Base-by-base conservation (phyloP, 2,797 vertebrate species). In the Pelobates cultripes region DNA sequence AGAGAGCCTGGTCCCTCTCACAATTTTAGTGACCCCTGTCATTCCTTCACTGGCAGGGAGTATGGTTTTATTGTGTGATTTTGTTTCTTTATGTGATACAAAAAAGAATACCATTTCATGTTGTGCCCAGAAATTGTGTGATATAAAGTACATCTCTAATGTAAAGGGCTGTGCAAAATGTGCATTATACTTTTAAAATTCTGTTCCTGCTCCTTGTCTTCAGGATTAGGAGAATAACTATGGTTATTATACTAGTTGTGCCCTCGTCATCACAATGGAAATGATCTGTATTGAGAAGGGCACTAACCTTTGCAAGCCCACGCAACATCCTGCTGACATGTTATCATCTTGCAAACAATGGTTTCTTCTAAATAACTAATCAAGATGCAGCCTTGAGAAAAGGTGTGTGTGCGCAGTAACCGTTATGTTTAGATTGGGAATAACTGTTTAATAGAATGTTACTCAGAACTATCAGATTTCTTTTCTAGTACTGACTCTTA, bases 401-500 rank as follows among this genome's bases (percentile, higher is more conserved):
- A 64, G 17, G 61, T 64, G 44, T 53, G 44, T 43, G 3, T 51
- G 70, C 40, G 70, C 40, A 13, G n/a, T 53, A 71, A 47, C 3
- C 45, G 28, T 0, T 64, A 28, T 64, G n/a, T 14, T 40, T 64
- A 64, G n/a, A 40, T 7, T 64, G 61, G 13, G n/a, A 64, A 64
- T 64, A 28, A 64, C 7, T 64, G 17, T 6, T 64, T 12, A 10
- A 64, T 7, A 28, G 4, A 40, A 64, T 6, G 5, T 40, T 28
- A n/a, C 4, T n/a, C 3, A 64, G n/a, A 64, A 28, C n/a, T 40
- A 28, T n/a, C 28, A 55, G 5, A 55, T 72, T 71, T 64, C 28
- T 72, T 82, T 82, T 57, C 71, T 45, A 75, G n/a, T 28, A 42
- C 40, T 78, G 6, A 67, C 63, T 72, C 51, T 67, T 61, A 73